These are phyloP conservation scores for Bos indicus DNA, from an alignment of 2,113 vertebrate genomes.

Conservation along the genomic window DNA sequence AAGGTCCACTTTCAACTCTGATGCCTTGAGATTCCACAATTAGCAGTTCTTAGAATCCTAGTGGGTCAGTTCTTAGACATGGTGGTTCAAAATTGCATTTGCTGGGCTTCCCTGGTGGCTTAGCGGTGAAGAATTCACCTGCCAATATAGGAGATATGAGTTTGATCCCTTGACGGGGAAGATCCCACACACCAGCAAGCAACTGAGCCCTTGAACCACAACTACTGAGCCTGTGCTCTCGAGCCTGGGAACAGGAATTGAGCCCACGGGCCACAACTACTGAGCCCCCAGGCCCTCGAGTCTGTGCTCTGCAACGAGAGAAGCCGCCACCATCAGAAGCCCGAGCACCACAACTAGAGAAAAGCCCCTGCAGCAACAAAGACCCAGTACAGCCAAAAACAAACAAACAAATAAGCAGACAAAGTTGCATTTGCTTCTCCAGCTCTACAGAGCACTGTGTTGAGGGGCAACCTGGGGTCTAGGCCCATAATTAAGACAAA, in stretches of 20 bases:
- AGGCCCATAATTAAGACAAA: background rate
- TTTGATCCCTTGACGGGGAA: background rate
- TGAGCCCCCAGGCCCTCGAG: background rate
- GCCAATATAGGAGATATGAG: background rate
- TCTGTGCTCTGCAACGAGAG: background rate
- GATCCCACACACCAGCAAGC: background rate
- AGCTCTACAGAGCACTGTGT: too few species aligned
- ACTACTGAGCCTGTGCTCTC: background rate
- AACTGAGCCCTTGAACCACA: background rate
- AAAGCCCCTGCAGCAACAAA: background rate
- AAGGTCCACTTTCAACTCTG: background rate
- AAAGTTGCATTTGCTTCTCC: background rate
- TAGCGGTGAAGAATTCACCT: background rate
- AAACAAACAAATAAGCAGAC: accelerated
- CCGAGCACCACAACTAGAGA: accelerated
- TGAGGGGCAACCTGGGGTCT: too few species aligned
- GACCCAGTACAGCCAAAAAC: background rate
- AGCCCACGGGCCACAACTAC: background rate
- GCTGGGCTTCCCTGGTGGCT: background rate
- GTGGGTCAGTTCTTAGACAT: background rate
- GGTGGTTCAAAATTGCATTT: background rate
- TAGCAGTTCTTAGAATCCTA: background rate
- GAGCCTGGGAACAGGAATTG: accelerated
- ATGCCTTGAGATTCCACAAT: background rate
- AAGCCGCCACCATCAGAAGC: background rate